phyloP scores from a whole-genome alignment of 2,888 invertebrate species.

The Catocala fraxini region DNA sequence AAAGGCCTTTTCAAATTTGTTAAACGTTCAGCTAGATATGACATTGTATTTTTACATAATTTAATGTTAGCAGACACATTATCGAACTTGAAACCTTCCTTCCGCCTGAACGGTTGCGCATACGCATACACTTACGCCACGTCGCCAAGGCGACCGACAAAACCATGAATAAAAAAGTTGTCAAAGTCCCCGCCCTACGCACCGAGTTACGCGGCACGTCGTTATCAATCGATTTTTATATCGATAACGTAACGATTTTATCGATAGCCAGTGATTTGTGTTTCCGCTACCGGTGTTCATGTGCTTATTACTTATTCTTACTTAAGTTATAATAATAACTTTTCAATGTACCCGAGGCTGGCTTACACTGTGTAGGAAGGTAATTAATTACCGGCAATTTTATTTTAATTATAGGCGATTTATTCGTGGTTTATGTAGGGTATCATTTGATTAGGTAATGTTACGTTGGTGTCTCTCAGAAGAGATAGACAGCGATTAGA shows the following conservation, averaged over 20 bases:
- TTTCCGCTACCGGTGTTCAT: slow-evolving; percentile 77
- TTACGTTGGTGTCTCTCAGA: no score
- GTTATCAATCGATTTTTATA: slow-evolving; percentile 38
- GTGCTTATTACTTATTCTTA: slow-evolving; percentile 54
- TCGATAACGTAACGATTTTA: slow-evolving; percentile 55
- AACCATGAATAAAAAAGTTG: background rate
- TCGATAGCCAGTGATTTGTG: slow-evolving; percentile 66
- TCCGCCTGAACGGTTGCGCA: no score
- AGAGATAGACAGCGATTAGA: no score
- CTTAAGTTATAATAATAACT: slow-evolving; percentile 17
- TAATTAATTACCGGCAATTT: background rate
- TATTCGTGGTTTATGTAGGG: background rate
- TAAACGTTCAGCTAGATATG: no score
- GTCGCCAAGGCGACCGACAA: background rate
- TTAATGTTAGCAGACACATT: no score
- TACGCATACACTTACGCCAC: no score
- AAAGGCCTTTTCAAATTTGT: no score
- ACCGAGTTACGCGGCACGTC: slow-evolving; percentile 46
- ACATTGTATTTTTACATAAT: no score
- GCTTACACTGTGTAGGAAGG: background rate
- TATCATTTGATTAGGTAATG: no score
- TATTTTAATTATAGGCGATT: background rate
- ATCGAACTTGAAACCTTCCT: no score
- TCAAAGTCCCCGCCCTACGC: slow-evolving; percentile 15
- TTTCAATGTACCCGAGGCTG: slow-evolving; percentile 5